phyloP scores from a whole-genome alignment of 35 echinoderm and acorn worm species.

The Holothuria glaberrima region DNA sequence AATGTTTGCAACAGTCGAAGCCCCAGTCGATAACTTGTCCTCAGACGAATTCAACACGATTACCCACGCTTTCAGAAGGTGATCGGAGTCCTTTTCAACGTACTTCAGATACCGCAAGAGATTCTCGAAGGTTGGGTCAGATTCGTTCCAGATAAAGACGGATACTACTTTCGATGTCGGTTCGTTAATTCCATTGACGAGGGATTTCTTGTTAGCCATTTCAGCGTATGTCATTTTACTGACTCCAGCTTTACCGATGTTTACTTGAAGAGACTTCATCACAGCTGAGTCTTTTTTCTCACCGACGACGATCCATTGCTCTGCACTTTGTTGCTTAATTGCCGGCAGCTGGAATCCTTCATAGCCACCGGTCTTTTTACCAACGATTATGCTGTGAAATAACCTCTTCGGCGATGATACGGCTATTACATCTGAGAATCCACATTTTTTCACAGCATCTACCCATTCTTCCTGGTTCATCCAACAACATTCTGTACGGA shows the following conservation, averaged over 20 bases:
- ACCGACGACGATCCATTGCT: conserved; percentile 65
- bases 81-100: conserved; percentile 58
- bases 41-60: conserved; percentile 45
- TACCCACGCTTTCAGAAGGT: conserved; percentile 71
- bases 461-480: conserved; percentile 58
- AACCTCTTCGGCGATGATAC: conserved; percentile 72
- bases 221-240: neutral
- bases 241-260: neutral
- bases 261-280: neutral
- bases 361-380: conserved; percentile 55
- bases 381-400: conserved; percentile 80
- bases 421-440: conserved; percentile 73
- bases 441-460: conserved; percentile 56
- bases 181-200: conserved; percentile 23
- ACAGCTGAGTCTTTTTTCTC: neutral
- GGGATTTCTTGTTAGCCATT: neutral
- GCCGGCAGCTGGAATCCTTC: conserved; percentile 8
- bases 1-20: conserved; percentile 54
- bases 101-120: conserved; percentile 66
- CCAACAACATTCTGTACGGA: conserved; percentile 81
- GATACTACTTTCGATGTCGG: conserved; percentile 1
- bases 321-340: conserved; percentile 31
- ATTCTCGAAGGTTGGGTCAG: conserved; percentile 21
- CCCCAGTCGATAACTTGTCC: neutral
- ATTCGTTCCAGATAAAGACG: conserved; percentile 54